Conservation (phyloP, 2,888 invertebrate genomes). For the Muscina levida region DNA sequence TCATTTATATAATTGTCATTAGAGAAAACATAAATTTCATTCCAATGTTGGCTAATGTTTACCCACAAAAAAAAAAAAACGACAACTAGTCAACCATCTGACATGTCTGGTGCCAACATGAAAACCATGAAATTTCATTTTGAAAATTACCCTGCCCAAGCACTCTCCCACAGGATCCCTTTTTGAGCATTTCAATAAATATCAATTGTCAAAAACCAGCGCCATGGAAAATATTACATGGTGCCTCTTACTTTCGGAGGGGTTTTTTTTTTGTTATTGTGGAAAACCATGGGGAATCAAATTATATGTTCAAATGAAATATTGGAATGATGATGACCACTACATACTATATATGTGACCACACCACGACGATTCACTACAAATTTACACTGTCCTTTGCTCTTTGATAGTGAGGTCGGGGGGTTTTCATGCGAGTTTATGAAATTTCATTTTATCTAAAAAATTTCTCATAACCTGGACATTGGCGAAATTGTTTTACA, state of each 20-base stretch:
- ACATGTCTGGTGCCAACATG: conserved; percentile 22
- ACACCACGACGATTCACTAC: conserved; percentile 41
- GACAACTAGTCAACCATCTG: background rate
- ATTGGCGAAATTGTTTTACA: conserved; percentile 58
- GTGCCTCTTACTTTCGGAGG: too few relatives aligned
- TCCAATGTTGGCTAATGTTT: background rate
- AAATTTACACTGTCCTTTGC: conserved; percentile 30
- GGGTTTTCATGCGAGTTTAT: conserved; percentile 28
- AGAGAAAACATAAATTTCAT: conserved; percentile 29
- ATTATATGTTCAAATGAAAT: conserved; percentile 35
- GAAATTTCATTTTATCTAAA: conserved; percentile 34
- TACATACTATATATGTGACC: conserved; percentile 60
- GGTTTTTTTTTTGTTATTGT: too few relatives aligned
- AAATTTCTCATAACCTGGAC: conserved; percentile 34
- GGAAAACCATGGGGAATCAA: conserved; percentile 42
- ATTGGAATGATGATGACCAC: conserved; percentile 38
- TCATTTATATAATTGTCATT: conserved; percentile 36
- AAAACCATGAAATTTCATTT: conserved; percentile 56
- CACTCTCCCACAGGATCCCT: conserved; percentile 1
- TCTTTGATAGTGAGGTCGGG: conserved; percentile 4
- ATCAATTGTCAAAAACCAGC: conserved; percentile 55
- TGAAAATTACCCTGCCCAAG: conserved; percentile 47
- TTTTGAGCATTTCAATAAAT: conserved; percentile 54
- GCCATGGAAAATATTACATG: conserved; percentile 31
- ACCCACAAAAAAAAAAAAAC: too few relatives aligned